These are phyloP conservation scores for Diglossa cyanea DNA, from an alignment of 2,797 vertebrate species.

Conservation along the genomic window DNA sequence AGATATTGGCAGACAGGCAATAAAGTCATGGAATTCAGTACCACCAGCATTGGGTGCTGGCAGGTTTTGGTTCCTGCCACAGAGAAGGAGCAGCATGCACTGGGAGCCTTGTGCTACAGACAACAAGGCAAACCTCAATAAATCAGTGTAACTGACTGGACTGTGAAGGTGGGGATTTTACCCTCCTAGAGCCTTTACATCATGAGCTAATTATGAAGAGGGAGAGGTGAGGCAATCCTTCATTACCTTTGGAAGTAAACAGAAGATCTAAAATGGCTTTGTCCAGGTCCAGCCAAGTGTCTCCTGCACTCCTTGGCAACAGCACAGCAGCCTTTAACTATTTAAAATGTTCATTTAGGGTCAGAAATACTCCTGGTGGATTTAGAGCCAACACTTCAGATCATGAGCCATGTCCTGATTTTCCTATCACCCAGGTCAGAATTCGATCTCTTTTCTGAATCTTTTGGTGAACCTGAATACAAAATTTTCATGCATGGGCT, in stretches of 20 bases:
- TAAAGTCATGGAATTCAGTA: not conserved
- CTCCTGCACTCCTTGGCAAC: not conserved
- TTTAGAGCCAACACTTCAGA: not conserved
- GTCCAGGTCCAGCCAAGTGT: not conserved
- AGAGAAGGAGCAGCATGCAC: not conserved
- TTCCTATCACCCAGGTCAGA: not conserved
- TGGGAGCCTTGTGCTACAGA: not conserved
- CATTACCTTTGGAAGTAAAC: not conserved
- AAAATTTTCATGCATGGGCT: not conserved
- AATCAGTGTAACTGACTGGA: not conserved
- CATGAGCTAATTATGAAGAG: not conserved
- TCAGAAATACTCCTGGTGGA: not conserved
- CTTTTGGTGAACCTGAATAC: not conserved
- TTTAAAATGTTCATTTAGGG: not conserved
- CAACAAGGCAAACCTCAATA: not conserved
- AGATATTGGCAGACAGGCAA: not conserved
- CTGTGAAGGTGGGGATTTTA: not conserved
- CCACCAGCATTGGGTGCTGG: not conserved
- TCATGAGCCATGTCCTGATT: not conserved
- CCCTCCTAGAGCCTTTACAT: not conserved
- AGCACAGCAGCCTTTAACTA: not conserved
- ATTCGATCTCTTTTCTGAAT: not conserved
- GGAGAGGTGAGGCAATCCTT: not conserved
- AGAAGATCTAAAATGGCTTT: not conserved
- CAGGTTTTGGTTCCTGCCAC: not conserved